Evolutionary conservation across 2,888 invertebrate genomes (phyloP), one percentile per base, ranked within the genome.

Genomic region (Eristalinus aeneus): DNA sequence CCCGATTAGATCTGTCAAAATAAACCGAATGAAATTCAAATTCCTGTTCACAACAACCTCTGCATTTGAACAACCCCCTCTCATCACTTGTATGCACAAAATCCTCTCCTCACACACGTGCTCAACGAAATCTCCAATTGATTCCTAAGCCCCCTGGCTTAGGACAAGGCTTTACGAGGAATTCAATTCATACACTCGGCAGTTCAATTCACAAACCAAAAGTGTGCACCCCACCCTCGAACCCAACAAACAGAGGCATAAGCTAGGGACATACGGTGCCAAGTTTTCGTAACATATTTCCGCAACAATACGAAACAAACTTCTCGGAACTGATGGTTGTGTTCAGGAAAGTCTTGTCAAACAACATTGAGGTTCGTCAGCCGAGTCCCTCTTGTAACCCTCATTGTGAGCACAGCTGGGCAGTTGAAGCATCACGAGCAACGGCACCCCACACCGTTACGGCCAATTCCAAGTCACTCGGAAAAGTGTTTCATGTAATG

Each of bases 401-500:
- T 8, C 16, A 16, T 8, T 46, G 16, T 8, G 16, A 46, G 0
- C 16, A 8, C 16, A 16, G 46, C 8, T 46, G 46, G n/a, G 8
- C 16, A 46, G 16, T 46, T 1, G n/a, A 16, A 46, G 46, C 46
- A 46, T 16, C 8, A 16, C 34, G 3, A 6, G 6, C 34, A 16
- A 6, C 9, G 10, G 9, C 34, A 34, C 10, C 6, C 16, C n/a
- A 12, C 23, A 23, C 8, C 54, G 61, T 68, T 54, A 31, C 34
- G 32, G 27, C 5, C 27, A 63, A 76, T 63, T 63, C 54, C 27
- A 36, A 54, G 61, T 54, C 63, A 61, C 34, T 36, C 53, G 54
- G 69, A 76, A 63, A 54, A 54, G 34, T 20, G 36, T 36, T 23
- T 20, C 9, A 23, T 76, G 68, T 20, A 69, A 58, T 76, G 68